Conservation (phyloP, 2,797 vertebrate genomes). For the Sebastes oblongus region DNA sequence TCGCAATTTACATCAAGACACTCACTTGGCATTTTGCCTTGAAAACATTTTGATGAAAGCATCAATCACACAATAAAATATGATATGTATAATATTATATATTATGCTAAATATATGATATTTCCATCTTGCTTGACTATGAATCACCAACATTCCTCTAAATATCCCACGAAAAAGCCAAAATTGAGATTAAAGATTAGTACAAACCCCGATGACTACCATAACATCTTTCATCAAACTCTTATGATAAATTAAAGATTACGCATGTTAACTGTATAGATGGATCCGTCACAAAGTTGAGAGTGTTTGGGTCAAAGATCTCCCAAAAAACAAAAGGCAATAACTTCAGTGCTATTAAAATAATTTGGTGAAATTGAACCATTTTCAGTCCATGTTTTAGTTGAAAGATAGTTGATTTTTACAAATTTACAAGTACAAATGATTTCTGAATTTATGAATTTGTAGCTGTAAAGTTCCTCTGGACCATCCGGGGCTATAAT, state of each 20-base stretch:
- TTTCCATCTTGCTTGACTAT: background rate
- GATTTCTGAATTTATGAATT: slow-evolving; percentile 13
- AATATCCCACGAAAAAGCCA: background rate
- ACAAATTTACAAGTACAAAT: slow-evolving; percentile 51
- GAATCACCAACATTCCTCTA: background rate
- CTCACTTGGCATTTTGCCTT: slow-evolving; percentile 3
- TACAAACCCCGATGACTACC: background rate
- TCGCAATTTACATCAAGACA: slow-evolving; percentile 18
- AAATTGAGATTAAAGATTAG: background rate
- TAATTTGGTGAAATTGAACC: slow-evolving; percentile 21
- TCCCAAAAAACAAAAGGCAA: slow-evolving; percentile 32
- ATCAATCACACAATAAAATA: slow-evolving; percentile 2
- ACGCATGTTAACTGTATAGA: slow-evolving; percentile 10
- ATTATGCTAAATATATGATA: background rate
- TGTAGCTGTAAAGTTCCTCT: background rate
- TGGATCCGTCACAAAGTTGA: slow-evolving; percentile 29
- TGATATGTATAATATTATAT: too few relatives aligned
- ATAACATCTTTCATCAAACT: slow-evolving; percentile 2
- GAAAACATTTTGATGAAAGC: slow-evolving; percentile 5
- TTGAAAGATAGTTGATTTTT: slow-evolving; percentile 40
- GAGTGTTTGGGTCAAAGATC: background rate
- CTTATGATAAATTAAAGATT: slow-evolving; percentile 27
- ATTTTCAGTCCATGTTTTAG: slow-evolving; percentile 26
- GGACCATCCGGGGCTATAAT: background rate
- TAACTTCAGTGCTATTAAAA: slow-evolving; percentile 57